Conservation (phyloP, 2,888 invertebrate species). For the Macrophya alboannulata region DNA sequence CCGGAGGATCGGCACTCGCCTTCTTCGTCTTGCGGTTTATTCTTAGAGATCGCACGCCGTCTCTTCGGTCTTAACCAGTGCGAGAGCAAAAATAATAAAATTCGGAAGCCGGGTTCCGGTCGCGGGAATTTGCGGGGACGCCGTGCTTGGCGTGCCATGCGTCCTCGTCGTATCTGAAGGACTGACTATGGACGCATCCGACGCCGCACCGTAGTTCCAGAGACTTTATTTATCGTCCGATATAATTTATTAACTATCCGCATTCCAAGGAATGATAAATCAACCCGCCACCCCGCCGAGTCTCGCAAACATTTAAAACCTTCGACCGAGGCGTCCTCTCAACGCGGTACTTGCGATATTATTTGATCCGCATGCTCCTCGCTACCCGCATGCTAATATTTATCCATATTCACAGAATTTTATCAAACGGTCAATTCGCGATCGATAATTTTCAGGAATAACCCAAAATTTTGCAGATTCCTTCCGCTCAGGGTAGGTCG, state of each 20-base stretch:
- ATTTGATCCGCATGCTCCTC: not conserved
- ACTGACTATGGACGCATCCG: not conserved
- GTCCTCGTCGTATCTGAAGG: conserved; percentile 64
- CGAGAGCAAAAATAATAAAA: conserved; percentile 48
- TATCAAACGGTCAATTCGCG: too few relatives aligned
- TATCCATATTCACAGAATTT: too few relatives aligned
- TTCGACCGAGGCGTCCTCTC: conserved; percentile 30
- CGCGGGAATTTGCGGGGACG: conserved; percentile 64
- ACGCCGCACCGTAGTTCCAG: conserved; percentile 17
- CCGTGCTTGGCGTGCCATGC: conserved; percentile 77
- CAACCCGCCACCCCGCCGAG: conserved; percentile 74
- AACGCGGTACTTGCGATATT: not conserved
- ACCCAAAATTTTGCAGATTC: too few relatives aligned
- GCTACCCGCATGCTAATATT: not conserved
- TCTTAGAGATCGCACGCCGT: conserved; percentile 1
- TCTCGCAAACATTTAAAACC: conserved; percentile 66
- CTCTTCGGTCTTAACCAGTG: not conserved
- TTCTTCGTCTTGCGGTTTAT: not conserved
- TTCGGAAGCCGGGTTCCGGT: conserved; percentile 55
- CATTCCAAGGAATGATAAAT: conserved; percentile 77
- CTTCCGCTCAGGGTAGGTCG: too few relatives aligned
- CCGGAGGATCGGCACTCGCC: not conserved
- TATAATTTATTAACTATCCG: conserved; percentile 79
- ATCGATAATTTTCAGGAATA: too few relatives aligned
- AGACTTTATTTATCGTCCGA: conserved; percentile 64